Base-by-base conservation (phyloP, 1,140 invertebrate species). In the Patella vulgata region DNA sequence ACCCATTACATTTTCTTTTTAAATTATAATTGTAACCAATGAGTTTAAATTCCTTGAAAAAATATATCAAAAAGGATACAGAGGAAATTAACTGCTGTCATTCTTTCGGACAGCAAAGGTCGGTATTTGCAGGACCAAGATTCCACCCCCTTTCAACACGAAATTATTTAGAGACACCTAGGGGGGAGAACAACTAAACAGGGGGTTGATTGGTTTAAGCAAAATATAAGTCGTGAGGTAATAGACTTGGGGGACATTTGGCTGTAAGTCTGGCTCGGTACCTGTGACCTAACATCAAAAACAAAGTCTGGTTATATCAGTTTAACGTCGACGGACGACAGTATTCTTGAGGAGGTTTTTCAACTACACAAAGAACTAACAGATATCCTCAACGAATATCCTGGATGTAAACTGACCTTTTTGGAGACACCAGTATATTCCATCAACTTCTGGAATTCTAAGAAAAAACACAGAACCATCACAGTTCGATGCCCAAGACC, bases 241-340 rank as follows among this genome's bases (percentile, higher is more conserved):
- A 28, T 17, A 14, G 27, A 12, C 4, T 23, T 21, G 8, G 40
- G 59, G 2, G n/a, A 46, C 30, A 46, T 62, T 1, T 62, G 50
- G 51, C 8, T 62, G 17, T 62, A 62, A 11, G 43, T 62, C 1
- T 62, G 59, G 59, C 31, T 62, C 9, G 51, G 59, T 2, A 62
- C 59, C 11, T 62, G 59, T 42, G 25, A 62, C 31, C 31, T 62
- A 1, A 62, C 51, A 11, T 30, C 39, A 3, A 53, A 54, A 47
- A 36, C 23, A 5, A 55, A 55, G 30, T 33, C 25, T 21, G 52
- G 36, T 17, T 47, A 53, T 8, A 27, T 42, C 2, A 25, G 52
- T 8, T 51, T 36, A 44, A 5, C 4, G 5, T 23, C 28, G 19
- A 23, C 14, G 8, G 30, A 31, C 8, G 25, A 54, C 5, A 17